Conservation (phyloP, 2,888 invertebrate genomes). For the Petrolisthes cinctipes region DNA sequence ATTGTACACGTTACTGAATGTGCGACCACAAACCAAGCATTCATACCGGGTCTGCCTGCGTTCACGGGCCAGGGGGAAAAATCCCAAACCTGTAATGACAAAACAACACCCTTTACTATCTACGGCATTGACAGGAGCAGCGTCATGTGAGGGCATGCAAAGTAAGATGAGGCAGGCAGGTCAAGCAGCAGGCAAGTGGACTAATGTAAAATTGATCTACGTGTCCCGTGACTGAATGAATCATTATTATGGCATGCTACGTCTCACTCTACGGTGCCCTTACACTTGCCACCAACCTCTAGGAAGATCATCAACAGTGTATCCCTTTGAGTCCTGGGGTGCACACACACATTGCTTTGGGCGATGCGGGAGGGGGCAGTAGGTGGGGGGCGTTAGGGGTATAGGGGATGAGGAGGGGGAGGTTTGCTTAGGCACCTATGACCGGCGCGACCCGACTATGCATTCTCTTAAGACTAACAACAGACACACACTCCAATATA, state of each 20-base stretch:
- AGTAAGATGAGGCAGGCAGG: constrained; percentile 56
- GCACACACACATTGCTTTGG: background rate
- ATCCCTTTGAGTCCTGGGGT: background rate
- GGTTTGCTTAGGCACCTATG: background rate
- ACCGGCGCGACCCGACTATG: background rate
- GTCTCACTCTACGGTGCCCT: constrained; percentile 46
- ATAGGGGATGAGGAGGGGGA: background rate
- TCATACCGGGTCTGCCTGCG: constrained; percentile 63
- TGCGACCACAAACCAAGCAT: constrained; percentile 62
- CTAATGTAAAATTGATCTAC: too few species aligned
- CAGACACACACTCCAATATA: constrained; percentile 5
- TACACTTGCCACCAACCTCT: constrained; percentile 50
- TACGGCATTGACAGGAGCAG: constrained; percentile 47
- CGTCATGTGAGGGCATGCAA: constrained; percentile 54
- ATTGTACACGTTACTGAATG: constrained; percentile 64
- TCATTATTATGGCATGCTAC: too few species aligned
- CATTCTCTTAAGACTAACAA: background rate
- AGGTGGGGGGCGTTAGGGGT: background rate
- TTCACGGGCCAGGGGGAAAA: constrained; percentile 60
- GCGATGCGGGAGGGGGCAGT: background rate
- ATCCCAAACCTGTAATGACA: constrained; percentile 61
- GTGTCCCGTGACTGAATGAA: background rate
- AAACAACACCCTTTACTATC: constrained; percentile 63
- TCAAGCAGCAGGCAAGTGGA: constrained; percentile 51
- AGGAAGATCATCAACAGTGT: constrained; percentile 11